Evolutionary conservation across 2,888 invertebrate genomes (phyloP).

Genomic region (Drepana falcataria): DNA sequence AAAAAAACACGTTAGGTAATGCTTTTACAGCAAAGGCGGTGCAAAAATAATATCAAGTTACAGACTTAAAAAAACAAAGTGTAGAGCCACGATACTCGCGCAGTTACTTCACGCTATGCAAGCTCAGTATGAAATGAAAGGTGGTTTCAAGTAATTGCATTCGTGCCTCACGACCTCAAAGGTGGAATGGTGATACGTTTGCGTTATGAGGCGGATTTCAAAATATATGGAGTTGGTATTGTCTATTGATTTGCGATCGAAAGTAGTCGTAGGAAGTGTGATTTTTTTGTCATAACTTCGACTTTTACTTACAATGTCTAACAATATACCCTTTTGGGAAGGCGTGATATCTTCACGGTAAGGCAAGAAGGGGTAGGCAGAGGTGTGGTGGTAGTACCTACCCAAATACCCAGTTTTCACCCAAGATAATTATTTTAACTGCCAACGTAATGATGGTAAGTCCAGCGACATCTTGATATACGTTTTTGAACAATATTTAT

Average conservation of each 20-base stretch:
- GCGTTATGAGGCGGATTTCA: neutral
- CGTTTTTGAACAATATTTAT: no score
- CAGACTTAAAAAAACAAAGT: constrained; percentile 11
- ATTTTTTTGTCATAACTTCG: no score
- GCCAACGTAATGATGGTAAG: no score
- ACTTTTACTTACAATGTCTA: no score
- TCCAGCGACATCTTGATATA: no score
- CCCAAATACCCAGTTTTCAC: no score
- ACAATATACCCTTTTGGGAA: no score
- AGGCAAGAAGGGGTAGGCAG: no score
- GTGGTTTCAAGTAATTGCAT: constrained; percentile 45
- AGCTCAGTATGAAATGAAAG: constrained; percentile 42
- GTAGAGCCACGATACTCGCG: constrained; percentile 14
- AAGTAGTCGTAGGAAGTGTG: neutral
- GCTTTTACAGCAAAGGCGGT: no score
- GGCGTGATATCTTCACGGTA: no score
- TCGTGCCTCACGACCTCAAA: constrained; percentile 43
- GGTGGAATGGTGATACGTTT: constrained; percentile 3
- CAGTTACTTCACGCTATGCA: constrained; percentile 24
- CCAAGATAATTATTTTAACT: no score
- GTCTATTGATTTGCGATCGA: neutral
- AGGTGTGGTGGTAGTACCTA: no score
- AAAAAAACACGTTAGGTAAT: neutral
- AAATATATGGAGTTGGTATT: neutral
- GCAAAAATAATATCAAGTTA: neutral